A percentile compares a stretch with the other conserved stretches of the same genome.
Evolutionary conservation across 2,797 vertebrate genomes (phyloP).

Genomic region (Ptychadena robeensis): DNA sequence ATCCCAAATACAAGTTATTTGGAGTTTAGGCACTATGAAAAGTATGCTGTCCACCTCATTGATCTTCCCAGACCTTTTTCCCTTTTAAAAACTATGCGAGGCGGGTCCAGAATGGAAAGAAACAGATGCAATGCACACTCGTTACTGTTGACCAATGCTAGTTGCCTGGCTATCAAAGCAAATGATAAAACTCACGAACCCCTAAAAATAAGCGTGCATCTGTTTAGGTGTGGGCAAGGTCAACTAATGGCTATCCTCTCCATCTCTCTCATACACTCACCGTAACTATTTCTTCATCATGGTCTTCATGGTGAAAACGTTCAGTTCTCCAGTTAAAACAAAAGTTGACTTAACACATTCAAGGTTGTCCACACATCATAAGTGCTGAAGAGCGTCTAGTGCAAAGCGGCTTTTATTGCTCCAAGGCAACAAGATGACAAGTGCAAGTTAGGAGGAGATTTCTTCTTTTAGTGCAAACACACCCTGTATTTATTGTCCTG

Average conservation of each 20-base stretch:
- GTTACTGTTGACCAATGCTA: too few species aligned
- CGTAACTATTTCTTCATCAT: slow-evolving; percentile 38
- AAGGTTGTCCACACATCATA: neutral
- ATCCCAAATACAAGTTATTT: too few species aligned
- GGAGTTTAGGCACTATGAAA: too few species aligned
- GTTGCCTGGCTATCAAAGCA: too few species aligned
- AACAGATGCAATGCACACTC: too few species aligned
- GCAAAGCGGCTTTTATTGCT: neutral
- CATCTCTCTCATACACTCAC: neutral
- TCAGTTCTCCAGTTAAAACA: slow-evolving; percentile 4
- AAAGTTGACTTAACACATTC: neutral
- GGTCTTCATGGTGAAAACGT: slow-evolving; percentile 13
- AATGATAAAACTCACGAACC: too few species aligned
- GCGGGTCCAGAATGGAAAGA: too few species aligned
- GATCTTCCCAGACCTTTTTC: too few species aligned
- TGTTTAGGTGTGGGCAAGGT: neutral
- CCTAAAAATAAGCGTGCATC: too few species aligned
- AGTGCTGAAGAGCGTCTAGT: slow-evolving; percentile 1
- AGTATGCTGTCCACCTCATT: too few species aligned
- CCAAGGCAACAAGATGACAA: slow-evolving; percentile 30
- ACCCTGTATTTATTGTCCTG: neutral
- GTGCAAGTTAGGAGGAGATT: slow-evolving; percentile 2
- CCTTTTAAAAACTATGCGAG: too few species aligned
- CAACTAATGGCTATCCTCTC: neutral
- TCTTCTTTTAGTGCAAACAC: neutral